phyloP scores from a whole-genome alignment of 2,888 invertebrate genomes.

The Zygothrica quintamaculata region DNA sequence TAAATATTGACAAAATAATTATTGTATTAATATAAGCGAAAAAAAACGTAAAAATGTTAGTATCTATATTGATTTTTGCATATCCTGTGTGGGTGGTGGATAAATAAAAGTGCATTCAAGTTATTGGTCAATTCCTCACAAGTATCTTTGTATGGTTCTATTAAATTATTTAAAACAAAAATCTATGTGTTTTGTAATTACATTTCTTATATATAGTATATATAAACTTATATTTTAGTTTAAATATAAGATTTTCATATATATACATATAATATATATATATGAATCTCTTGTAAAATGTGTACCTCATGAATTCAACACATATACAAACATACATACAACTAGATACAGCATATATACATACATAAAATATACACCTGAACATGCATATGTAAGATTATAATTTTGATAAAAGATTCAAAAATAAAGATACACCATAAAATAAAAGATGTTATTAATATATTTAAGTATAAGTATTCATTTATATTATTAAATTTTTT shows the following conservation, averaged over 20 bases:
- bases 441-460: no score
- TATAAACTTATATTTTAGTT: not conserved
- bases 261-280: conserved; percentile 5
- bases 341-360: not conserved
- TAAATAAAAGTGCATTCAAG: conserved; percentile 2
- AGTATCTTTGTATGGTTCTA: not conserved
- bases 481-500: not conserved
- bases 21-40: no score
- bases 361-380: conserved; percentile 10
- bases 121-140: not conserved
- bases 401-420: no score
- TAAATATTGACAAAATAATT: no score
- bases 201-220: no score
- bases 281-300: conserved; percentile 45
- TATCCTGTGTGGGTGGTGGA: conserved; percentile 12
- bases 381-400: not conserved
- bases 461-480: no score
- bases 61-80: conserved; percentile 44
- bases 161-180: no score
- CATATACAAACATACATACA: conserved; percentile 6
- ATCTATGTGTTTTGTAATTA: no score
- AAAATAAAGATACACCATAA: not conserved
- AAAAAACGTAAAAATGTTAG: conserved; percentile 16
- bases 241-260: conserved; percentile 8
- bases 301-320: conserved; percentile 45